Evolutionary conservation across 2,888 invertebrate genomes (phyloP).

Genomic region (Rutpela maculata): DNA sequence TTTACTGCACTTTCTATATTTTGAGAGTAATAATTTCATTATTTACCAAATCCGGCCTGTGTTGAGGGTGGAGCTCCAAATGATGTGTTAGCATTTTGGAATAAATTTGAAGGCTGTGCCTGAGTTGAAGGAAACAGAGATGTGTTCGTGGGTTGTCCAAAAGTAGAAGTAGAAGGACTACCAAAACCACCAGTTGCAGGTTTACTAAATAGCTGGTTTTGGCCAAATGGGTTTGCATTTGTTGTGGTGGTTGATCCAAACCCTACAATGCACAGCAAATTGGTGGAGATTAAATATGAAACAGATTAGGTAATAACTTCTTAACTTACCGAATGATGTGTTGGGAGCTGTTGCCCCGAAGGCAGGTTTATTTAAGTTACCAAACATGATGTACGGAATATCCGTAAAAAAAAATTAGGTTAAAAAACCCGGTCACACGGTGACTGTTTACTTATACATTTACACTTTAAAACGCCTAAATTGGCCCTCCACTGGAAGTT

Average conservation of each 20-base stretch:
- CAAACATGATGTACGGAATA: conserved; percentile 59
- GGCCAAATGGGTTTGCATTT: conserved; percentile 64
- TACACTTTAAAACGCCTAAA: not conserved
- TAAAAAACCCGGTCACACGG: not conserved
- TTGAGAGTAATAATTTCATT: not conserved
- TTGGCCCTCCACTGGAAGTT: not conserved
- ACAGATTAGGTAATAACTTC: not conserved
- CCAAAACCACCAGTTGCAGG: conserved; percentile 80
- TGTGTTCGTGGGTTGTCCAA: conserved; percentile 77
- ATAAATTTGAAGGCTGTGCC: conserved; percentile 76
- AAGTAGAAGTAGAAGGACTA: conserved; percentile 79
- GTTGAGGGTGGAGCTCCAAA: conserved; percentile 81
- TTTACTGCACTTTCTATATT: not conserved
- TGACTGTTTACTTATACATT: not conserved
- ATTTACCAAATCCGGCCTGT: conserved; percentile 69
- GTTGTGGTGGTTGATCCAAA: conserved; percentile 61
- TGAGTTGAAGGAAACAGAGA: conserved; percentile 77
- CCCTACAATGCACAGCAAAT: conserved; percentile 52
- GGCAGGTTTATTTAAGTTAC: conserved; percentile 64
- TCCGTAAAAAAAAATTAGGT: not conserved
- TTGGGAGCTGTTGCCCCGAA: conserved; percentile 68
- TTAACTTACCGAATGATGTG: conserved; percentile 71
- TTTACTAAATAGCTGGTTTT: conserved; percentile 75
- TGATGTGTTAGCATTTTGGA: conserved; percentile 80
- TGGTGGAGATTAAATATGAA: not conserved